phyloP scores from a whole-genome alignment of 2,113 vertebrate species.

The Arothron firmamentum region DNA sequence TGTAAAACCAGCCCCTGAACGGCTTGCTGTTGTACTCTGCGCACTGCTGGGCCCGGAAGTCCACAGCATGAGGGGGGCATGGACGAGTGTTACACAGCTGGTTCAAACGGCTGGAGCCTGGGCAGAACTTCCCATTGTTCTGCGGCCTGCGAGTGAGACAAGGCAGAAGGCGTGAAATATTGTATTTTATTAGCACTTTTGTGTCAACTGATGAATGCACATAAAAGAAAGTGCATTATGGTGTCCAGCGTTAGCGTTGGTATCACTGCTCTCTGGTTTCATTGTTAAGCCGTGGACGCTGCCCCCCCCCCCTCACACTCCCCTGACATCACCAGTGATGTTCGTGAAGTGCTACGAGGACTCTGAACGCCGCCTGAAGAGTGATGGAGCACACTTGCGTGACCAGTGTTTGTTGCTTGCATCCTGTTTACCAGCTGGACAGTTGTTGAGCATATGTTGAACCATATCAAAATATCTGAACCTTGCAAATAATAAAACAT shows the following conservation, averaged over 20 bases:
- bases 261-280: no score
- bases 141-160: conserved; percentile 79
- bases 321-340: not conserved
- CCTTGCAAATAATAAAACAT: not conserved
- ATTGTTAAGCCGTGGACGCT: no score
- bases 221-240: no score
- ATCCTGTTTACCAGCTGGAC: not conserved
- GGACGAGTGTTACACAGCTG: conserved; percentile 83
- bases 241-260: no score
- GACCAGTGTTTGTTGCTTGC: not conserved
- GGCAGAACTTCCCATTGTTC: conserved; percentile 90
- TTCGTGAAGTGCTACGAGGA: not conserved
- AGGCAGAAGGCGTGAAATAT: not conserved
- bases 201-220: not conserved
- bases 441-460: not conserved
- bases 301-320: not conserved
- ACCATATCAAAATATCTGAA: not conserved
- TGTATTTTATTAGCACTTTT: not conserved
- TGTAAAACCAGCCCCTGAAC: conserved; percentile 98
- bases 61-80: conserved; percentile 74
- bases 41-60: conserved; percentile 93
- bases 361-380: not conserved
- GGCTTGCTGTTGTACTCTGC: conserved; percentile 96
- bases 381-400: not conserved
- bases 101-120: conserved; percentile 83